Base-by-base conservation (phyloP, 2,797 vertebrate species). In the Sphaeramia orbicularis region DNA sequence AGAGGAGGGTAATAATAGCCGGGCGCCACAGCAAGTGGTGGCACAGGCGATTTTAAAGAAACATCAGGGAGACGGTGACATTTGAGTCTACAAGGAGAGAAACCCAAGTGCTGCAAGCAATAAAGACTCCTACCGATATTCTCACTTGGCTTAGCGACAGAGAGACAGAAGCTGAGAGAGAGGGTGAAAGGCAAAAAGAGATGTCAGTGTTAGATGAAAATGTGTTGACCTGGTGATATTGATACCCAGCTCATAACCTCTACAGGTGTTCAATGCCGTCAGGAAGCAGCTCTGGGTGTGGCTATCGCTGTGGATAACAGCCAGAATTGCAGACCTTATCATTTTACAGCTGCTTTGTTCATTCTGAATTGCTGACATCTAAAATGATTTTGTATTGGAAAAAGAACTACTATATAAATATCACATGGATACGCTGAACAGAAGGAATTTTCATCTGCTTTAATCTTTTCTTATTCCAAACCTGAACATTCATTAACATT, bases 1-100 rank as follows among this genome's bases (percentile, higher is more conserved):
- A 92, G 91, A 92, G 89, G 81, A 89, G 89, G 91, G 92, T 94
- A 94, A 94, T 94, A 94, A 94, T 92, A 94, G 93, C 91, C 77
- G 65, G 91, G 89, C 90, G 88, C 90, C 90, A 90, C 87, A 85
- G 91, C 86, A 86, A 89, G 88, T 88, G 85, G 85, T 88, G 85
- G 91, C 89, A 91, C 88, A 89, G 85, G 85, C 90, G 83, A 84
- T 89, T 84, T 91, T 89, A 90, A 86, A 91, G 90, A 92, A 93
- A 91, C 90, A 92, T 89, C 90, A 90, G 92, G 86, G 84, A 92
- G 90, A 93, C 70, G 78, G 76, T 92, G 93, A 94, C 91, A 93
- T 95, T 94, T 91, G 92, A 93, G 91, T 91, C 91, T 85, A 79
- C 44, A 64, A 79, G 75, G 68, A 85, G 81, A 89, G 90, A 92